These are phyloP conservation scores for Rhyacophila evoluta DNA, from an alignment of 2,888 invertebrate species.

Conservation along the genomic window DNA sequence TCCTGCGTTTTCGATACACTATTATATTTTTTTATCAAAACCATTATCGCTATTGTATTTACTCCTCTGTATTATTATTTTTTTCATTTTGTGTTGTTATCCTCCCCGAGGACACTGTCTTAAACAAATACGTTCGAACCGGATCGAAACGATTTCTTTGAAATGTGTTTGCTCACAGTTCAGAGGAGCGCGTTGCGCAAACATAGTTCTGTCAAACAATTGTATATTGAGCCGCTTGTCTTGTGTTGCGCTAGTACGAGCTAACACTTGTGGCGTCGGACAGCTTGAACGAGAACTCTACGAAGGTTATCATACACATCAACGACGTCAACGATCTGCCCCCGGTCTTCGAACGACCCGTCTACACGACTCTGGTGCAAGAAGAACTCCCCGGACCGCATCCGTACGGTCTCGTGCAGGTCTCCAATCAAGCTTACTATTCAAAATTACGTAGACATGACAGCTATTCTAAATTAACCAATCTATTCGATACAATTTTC, in stretches of 20 bases:
- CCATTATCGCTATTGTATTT: background rate
- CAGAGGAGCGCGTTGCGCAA: constrained; percentile 3
- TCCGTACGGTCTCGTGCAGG: constrained; percentile 80
- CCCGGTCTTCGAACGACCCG: constrained; percentile 80
- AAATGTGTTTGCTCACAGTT: constrained; percentile 3
- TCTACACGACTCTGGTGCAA: constrained; percentile 79
- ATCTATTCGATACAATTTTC: too few relatives aligned
- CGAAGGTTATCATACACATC: constrained; percentile 83
- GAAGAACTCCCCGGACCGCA: constrained; percentile 82
- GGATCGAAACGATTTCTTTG: background rate
- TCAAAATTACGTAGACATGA: too few relatives aligned
- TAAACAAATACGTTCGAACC: background rate
- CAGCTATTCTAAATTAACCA: too few relatives aligned
- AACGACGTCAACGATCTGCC: constrained; percentile 92
- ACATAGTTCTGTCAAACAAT: background rate
- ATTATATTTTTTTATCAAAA: too few relatives aligned
- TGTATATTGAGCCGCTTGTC: constrained; percentile 28
- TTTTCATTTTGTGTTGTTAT: background rate
- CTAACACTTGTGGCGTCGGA: constrained; percentile 90
- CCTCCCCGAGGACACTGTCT: background rate
- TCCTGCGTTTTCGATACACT: constrained; percentile 6
- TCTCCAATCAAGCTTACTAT: constrained; percentile 60
- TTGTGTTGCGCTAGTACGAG: constrained; percentile 77
- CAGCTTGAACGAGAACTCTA: constrained; percentile 90
- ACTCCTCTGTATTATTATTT: background rate